Conservation (phyloP, 1,140 invertebrate genomes). For the Diorhabda carinulata region DNA sequence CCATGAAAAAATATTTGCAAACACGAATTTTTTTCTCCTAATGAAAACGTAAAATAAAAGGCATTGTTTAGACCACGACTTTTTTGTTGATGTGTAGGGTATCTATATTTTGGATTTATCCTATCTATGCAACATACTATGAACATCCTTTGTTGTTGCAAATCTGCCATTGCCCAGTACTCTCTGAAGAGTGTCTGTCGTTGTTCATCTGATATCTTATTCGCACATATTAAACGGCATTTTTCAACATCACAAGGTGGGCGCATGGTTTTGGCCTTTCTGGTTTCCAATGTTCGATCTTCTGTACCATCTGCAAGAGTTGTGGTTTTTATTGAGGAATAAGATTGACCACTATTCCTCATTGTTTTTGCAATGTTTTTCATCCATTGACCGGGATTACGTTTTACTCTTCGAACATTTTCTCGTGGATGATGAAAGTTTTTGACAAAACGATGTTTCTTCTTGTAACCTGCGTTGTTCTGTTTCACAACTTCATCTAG, state of each 20-base stretch:
- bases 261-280: slow-evolving; percentile 8
- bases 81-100: slow-evolving; percentile 2
- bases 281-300: slow-evolving; percentile 1
- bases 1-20: slow-evolving; percentile 8
- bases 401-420: slow-evolving; percentile 1
- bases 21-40: slow-evolving; percentile 10
- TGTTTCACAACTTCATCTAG: background rate
- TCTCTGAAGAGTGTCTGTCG: slow-evolving; percentile 8
- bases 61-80: slow-evolving; percentile 12
- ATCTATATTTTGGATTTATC: slow-evolving; percentile 10
- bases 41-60: slow-evolving; percentile 9
- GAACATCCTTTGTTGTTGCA: slow-evolving; percentile 9
- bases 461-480: slow-evolving; percentile 1
- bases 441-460: slow-evolving; percentile 5
- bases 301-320: slow-evolving; percentile 1
- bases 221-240: slow-evolving; percentile 8
- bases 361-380: slow-evolving; percentile 9
- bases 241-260: slow-evolving; percentile 10
- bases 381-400: background rate
- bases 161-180: slow-evolving; percentile 10
- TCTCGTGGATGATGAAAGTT: slow-evolving; percentile 2
- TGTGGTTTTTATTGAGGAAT: slow-evolving; percentile 13
- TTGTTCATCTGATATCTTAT: slow-evolving; percentile 12
- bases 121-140: slow-evolving; percentile 7
- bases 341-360: slow-evolving; percentile 12